Percentiles rank a stretch among this genome's conserved stretches.
These are phyloP conservation scores for Lycorma delicatula DNA, from an alignment of 1,140 invertebrate genomes.

Conservation along the genomic window DNA sequence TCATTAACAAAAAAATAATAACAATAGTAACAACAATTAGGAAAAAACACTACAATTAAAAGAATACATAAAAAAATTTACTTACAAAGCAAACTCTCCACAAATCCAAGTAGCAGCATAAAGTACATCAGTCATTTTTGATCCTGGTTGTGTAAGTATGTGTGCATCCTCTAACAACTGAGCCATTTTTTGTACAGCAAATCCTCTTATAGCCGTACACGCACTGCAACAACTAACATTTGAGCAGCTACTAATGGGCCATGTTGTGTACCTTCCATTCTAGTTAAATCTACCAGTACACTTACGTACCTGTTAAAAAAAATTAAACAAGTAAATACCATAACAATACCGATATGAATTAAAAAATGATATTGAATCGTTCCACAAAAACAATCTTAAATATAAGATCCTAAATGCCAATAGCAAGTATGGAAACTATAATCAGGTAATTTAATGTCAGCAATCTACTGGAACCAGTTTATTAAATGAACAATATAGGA, in stretches of 20 bases:
- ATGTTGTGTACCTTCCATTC: slow-evolving; percentile 94
- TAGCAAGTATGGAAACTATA: too few relatives aligned
- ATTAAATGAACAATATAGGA: too few relatives aligned
- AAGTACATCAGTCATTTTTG: slow-evolving; percentile 59
- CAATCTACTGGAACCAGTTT: too few relatives aligned
- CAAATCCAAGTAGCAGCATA: slow-evolving; percentile 97
- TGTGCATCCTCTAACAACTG: slow-evolving; percentile 68
- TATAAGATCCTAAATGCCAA: too few relatives aligned
- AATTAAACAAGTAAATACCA: slow-evolving; percentile 2
- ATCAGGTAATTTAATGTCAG: too few relatives aligned
- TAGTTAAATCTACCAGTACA: slow-evolving; percentile 90
- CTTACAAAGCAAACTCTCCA: slow-evolving; percentile 90
- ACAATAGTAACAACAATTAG: too few relatives aligned
- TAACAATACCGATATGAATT: too few relatives aligned
- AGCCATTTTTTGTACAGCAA: slow-evolving; percentile 86
- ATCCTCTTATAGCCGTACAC: slow-evolving; percentile 88
- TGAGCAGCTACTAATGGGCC: slow-evolving; percentile 85
- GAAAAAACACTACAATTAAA: too few relatives aligned
- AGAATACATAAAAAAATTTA: too few relatives aligned
- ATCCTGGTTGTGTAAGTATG: slow-evolving; percentile 39
- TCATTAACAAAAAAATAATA: too few relatives aligned
- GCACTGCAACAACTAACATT: slow-evolving; percentile 93
- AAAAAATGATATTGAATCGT: too few relatives aligned
- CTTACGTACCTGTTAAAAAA: slow-evolving; percentile 75
- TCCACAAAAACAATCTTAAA: too few relatives aligned